Base-by-base conservation (phyloP, 1,140 invertebrate species). In the Belonocnema kinseyi region DNA sequence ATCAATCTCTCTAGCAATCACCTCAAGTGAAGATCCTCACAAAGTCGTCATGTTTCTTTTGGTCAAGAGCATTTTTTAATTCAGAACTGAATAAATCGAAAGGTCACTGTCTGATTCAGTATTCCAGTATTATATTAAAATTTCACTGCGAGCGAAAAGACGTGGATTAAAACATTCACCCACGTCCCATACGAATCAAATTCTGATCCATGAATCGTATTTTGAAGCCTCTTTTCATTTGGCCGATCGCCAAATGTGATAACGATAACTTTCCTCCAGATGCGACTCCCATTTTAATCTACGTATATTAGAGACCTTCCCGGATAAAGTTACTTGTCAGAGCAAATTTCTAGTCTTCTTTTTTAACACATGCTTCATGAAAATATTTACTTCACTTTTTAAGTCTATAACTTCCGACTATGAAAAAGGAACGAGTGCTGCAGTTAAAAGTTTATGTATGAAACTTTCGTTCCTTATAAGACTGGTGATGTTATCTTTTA, bases 1-100 rank as follows among this genome's bases (percentile, higher is more conserved):
- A n/a, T n/a, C n/a, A n/a, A n/a, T n/a, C n/a, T n/a, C n/a, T n/a
- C n/a, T n/a, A n/a, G n/a, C n/a, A n/a, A n/a, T n/a, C n/a, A n/a
- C n/a, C n/a, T n/a, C n/a, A n/a, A n/a, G n/a, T n/a, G n/a, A n/a
- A n/a, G n/a, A n/a, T n/a, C n/a, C n/a, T n/a, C n/a, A n/a, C n/a
- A n/a, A n/a, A n/a, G n/a, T n/a, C n/a, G n/a, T n/a, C n/a, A n/a
- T n/a, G 14, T 12, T 40, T 33, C 61, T 12, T 46, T 66, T 66
- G 61, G 40, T 40, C 61, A 66, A 66, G 61, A 66, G 33, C 61
- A 66, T 46, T 66, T n/a, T 40, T 66, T 21, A 66, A 66, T 66
- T 66, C n/a, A 66, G n/a, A 40, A 40, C 33, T 66, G 61, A 26
- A 66, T 14, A 66, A 66, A 8, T 33, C 1, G 26, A 16, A 16